Conservation (phyloP, 1,140 invertebrate species). For the Nasonia giraulti region DNA sequence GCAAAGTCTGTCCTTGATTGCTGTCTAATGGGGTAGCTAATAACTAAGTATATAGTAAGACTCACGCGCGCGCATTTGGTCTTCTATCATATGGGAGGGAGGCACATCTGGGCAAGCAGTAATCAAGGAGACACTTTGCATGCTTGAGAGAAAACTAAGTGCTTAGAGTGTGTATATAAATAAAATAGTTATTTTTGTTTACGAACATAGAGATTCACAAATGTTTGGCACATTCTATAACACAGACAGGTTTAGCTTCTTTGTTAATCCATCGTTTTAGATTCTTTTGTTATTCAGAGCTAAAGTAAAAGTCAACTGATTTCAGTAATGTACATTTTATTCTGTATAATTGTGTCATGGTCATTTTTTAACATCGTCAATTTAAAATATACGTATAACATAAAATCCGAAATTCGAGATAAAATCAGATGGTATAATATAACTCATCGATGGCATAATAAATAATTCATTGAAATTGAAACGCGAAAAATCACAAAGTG, state of each 20-base stretch:
- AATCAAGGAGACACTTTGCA: conserved; percentile 61
- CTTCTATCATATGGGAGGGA: not conserved
- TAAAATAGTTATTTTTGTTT: conserved; percentile 4
- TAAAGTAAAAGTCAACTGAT: conserved; percentile 32
- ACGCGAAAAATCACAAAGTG: conserved; percentile 16
- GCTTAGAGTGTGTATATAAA: not conserved
- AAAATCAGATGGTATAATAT: conserved; percentile 12
- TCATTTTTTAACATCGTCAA: conserved; percentile 27
- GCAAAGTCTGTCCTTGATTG: conserved; percentile 51
- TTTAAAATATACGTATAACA: not conserved
- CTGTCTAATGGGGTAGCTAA: not conserved
- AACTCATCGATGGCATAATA: not conserved
- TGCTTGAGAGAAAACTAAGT: conserved; percentile 32
- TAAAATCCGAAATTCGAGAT: conserved; percentile 11
- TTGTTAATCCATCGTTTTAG: not conserved
- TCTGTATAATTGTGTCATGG: conserved; percentile 29
- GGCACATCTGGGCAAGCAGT: conserved; percentile 39
- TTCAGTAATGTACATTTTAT: conserved; percentile 50
- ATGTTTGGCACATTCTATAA: not conserved
- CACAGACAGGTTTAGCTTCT: not conserved
- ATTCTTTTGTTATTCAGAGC: conserved; percentile 14
- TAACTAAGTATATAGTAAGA: not conserved
- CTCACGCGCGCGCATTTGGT: not conserved
- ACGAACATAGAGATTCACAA: conserved; percentile 15
- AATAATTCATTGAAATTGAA: not conserved